A percentile compares a stretch with the other conserved stretches of the same genome.
These are phyloP conservation scores for Scolanthus callimorphus DNA, from an alignment of 92 coral and sea anemone genomes.

Conservation along the genomic window DNA sequence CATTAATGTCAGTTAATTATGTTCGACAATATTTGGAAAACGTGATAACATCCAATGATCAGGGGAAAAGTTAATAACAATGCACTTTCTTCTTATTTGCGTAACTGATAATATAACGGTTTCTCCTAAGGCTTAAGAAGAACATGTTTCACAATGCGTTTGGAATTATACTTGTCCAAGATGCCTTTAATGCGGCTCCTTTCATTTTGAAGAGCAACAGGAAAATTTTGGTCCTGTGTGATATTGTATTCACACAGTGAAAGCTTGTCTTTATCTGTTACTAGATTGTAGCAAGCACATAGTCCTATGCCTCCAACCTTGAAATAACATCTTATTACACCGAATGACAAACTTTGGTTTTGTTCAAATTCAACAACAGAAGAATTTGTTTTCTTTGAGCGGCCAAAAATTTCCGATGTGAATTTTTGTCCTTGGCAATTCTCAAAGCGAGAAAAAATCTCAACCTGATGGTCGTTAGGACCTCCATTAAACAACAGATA, in stretches of 20 bases:
- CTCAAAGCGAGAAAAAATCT: conserved; percentile 24
- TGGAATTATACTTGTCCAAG: conserved; percentile 11
- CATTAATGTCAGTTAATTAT: too few relatives aligned
- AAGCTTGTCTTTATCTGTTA: conserved; percentile 6
- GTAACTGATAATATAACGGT: not conserved
- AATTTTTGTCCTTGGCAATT: conserved; percentile 25
- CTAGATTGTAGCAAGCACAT: conserved; percentile 8
- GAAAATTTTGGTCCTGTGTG: conserved; percentile 13
- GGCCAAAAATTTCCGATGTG: conserved; percentile 9
- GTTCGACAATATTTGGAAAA: not conserved
- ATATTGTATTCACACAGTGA: conserved; percentile 8
- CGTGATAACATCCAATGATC: not conserved
- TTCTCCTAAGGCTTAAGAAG: not conserved
- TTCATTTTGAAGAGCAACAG: conserved; percentile 6
- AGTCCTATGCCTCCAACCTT: conserved; percentile 1
- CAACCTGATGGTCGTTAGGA: conserved; percentile 10
- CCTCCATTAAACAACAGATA: conserved; percentile 7
- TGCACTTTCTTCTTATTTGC: conserved; percentile 13
- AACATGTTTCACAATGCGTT: conserved; percentile 32
- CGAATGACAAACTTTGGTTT: conserved; percentile 11
- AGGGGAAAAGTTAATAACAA: conserved; percentile 4
- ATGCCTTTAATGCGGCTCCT: conserved; percentile 11
- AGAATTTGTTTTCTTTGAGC: conserved; percentile 31
- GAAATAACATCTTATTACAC: conserved; percentile 15
- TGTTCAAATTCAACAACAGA: conserved; percentile 40